Evolutionary conservation across 1,140 invertebrate genomes (phyloP).

Genomic region (Dreissena rostriformis): DNA sequence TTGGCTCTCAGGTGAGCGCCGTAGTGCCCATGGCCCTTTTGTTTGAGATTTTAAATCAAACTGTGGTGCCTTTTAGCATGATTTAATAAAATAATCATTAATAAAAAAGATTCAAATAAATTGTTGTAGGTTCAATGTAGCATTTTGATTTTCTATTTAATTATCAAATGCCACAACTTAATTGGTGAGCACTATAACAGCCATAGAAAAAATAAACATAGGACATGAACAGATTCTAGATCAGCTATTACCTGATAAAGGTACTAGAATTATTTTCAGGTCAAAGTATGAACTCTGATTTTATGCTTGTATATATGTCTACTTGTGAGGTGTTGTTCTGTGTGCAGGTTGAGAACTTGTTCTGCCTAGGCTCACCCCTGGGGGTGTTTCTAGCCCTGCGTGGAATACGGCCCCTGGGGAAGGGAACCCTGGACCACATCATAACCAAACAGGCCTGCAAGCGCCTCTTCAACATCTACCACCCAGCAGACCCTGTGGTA

Average conservation of each 20-base stretch:
- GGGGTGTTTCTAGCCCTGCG: constrained; percentile 89
- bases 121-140: too few species aligned
- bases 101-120: too few species aligned
- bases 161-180: not conserved
- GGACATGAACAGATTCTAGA: too few species aligned
- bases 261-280: not conserved
- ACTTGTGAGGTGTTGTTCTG: constrained; percentile 30
- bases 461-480: constrained; percentile 90
- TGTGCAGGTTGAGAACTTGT: constrained; percentile 87
- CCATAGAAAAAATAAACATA: not conserved
- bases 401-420: constrained; percentile 82
- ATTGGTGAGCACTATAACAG: not conserved
- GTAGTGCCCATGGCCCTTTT: too few species aligned
- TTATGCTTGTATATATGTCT: constrained; percentile 3
- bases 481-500: constrained; percentile 91
- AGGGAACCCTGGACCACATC: constrained; percentile 81
- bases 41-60: too few species aligned
- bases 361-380: constrained; percentile 89
- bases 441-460: constrained; percentile 86
- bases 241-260: too few species aligned
- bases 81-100: too few species aligned
- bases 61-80: too few species aligned
- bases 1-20: too few species aligned
- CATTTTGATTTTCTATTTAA: not conserved
- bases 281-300: not conserved